These are phyloP conservation scores for Cyrtodaria siliqua DNA, from an alignment of 2,888 invertebrate species.

Conservation along the genomic window DNA sequence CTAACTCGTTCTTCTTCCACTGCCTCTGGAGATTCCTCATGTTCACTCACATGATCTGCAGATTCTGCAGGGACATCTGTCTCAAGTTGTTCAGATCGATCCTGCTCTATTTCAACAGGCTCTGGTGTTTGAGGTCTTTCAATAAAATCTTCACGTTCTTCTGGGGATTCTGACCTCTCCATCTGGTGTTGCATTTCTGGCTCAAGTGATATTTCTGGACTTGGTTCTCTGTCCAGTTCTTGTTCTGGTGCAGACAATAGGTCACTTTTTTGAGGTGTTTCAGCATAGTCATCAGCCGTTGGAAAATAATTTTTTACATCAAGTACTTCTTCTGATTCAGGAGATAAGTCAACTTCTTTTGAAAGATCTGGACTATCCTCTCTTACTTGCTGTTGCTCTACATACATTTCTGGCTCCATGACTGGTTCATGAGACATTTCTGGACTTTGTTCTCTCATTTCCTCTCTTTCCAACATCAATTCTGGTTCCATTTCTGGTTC, in stretches of 20 bases:
- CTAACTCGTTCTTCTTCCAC: slow-evolving; percentile 3
- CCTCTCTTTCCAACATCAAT: no score
- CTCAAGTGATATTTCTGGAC: slow-evolving; percentile 12
- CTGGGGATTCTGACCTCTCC: slow-evolving; percentile 9
- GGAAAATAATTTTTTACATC: no score
- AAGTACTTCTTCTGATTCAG: not conserved
- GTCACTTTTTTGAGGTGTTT: not conserved
- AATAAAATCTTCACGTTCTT: slow-evolving; percentile 23
- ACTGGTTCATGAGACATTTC: no score
- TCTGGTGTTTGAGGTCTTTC: slow-evolving; percentile 55
- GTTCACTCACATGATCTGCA: not conserved
- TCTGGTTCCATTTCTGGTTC: no score
- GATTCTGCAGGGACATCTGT: slow-evolving; percentile 1
- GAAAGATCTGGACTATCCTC: not conserved
- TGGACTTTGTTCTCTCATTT: no score
- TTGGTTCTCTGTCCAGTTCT: slow-evolving; percentile 18
- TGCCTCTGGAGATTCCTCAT: not conserved
- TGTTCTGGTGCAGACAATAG: not conserved
- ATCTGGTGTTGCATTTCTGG: slow-evolving; percentile 13
- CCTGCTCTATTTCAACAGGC: slow-evolving; percentile 43
- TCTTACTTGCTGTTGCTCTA: not conserved
- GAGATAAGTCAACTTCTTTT: not conserved
- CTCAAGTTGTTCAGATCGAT: not conserved
- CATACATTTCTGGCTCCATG: not conserved
- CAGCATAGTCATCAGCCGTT: slow-evolving; percentile 1